phyloP scores from a whole-genome alignment of 2,797 vertebrate genomes.

The Threskiornis aethiopicus region DNA sequence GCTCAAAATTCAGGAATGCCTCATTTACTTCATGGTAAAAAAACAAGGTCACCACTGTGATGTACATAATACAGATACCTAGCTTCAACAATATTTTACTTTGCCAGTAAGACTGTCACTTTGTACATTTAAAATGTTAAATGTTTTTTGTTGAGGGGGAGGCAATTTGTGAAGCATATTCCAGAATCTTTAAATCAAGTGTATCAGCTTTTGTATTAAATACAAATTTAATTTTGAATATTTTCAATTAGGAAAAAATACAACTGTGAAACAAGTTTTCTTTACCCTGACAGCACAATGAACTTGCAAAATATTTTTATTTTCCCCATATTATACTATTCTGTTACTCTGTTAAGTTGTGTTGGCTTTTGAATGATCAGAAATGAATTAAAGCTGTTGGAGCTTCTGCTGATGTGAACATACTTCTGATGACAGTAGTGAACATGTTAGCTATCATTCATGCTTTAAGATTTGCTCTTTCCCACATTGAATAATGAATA shows the following conservation, averaged over 20 bases:
- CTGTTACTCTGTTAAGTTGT: not conserved
- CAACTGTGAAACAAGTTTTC: not conserved
- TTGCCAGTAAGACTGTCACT: not conserved
- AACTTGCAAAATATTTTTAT: not conserved
- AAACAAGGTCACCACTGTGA: not conserved
- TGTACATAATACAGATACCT: not conserved
- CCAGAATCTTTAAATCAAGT: not conserved
- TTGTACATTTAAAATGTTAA: not conserved
- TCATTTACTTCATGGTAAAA: not conserved
- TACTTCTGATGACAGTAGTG: not conserved
- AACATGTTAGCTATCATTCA: not conserved
- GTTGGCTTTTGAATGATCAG: not conserved
- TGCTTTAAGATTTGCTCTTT: not conserved
- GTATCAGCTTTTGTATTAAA: not conserved
- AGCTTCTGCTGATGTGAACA: not conserved
- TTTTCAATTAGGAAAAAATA: not conserved
- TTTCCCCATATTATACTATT: not conserved
- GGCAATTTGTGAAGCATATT: not conserved
- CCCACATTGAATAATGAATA: not conserved
- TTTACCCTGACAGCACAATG: not conserved
- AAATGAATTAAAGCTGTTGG: not conserved
- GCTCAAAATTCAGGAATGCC: not conserved
- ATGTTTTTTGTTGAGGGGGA: rapidly evolving
- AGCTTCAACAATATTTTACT: not conserved
- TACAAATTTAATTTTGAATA: not conserved